These are phyloP conservation scores for Magallana nippona DNA, from an alignment of 2,888 invertebrate species.

Conservation along the genomic window DNA sequence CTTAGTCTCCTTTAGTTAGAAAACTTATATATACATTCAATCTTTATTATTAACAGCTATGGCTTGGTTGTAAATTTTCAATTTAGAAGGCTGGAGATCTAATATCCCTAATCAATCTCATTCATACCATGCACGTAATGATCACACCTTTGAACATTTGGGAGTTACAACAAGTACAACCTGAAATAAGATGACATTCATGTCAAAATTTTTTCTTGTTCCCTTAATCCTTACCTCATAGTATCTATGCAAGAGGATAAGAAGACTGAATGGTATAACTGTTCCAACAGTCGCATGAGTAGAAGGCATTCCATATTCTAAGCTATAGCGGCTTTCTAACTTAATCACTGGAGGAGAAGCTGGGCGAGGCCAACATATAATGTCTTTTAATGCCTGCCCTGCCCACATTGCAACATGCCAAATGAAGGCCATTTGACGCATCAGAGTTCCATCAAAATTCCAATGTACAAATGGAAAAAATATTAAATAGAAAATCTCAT, in stretches of 20 bases:
- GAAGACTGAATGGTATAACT: conserved; percentile 91
- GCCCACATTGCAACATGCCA: conserved; percentile 79
- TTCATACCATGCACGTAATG: too few species aligned
- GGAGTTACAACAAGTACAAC: too few species aligned
- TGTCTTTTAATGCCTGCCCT: conserved; percentile 91
- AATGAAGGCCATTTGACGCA: conserved; percentile 85
- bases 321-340: conserved; percentile 91
- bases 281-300: conserved; percentile 96
- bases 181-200: too few species aligned
- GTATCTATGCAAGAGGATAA: conserved; percentile 82
- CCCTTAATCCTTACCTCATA: conserved; percentile 65
- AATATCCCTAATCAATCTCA: too few species aligned
- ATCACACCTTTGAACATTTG: too few species aligned
- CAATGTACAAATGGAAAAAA: conserved; percentile 97
- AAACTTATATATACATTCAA: too few species aligned
- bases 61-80: too few species aligned
- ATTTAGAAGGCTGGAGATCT: too few species aligned
- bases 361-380: conserved; percentile 89
- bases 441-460: conserved; percentile 94
- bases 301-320: conserved; percentile 97
- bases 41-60: too few species aligned
- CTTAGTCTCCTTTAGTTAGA: too few species aligned
- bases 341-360: conserved; percentile 89
- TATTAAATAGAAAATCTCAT: conserved; percentile 93
- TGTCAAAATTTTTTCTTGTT: not conserved